Base-by-base conservation (phyloP, 2,888 invertebrate genomes). In the Cryptosula pallasiana region DNA sequence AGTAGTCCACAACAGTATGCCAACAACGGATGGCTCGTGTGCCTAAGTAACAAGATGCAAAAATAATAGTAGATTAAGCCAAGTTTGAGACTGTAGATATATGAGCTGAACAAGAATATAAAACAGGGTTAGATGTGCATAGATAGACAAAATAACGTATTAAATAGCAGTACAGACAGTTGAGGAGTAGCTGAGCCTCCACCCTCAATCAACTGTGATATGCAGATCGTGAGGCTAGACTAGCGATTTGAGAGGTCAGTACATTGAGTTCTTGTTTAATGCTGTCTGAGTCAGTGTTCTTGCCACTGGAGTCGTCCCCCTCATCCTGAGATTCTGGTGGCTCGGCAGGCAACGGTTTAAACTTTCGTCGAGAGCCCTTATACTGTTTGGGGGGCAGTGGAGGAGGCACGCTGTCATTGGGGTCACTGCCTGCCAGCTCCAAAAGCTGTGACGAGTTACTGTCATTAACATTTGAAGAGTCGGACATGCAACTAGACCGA, bases 251-350 rank as follows among this genome's bases (percentile, higher is more conserved):
- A 23, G 70, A 70, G 45, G 70, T 70, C 36, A 70, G 29, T 25
- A 29, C 45, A n/a, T 70, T 70, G 36, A 70, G n/a, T 29, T 70
- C 70, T 29, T 70, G 70, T 29, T 70, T 35, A 23, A 70, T 70
- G 29, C 70, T 70, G 2, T 70, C 70, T n/a, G 70, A 54, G 32
- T 70, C 70, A 2, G 70, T 70, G 25, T 54, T 70, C 25, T 32
- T 70, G 45, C 29, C 55, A 25, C 36, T 36, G 16, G 70, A 70
- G 23, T 54, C 36, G 13, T 32, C 70, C 2, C 32, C 55, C 9
- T 58, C 58, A 32, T 58, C 58, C 9, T 58, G 58, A 9, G 36
- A 5, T 29, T 70, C 45, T 5, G 70, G n/a, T 5, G 70, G 70
- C 32, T 70, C 70, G 23, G 36, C 45, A 23, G 70, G 70, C 9